These are phyloP conservation scores for Garrulus glandarius DNA, from an alignment of 2,797 vertebrate species.

Conservation along the genomic window DNA sequence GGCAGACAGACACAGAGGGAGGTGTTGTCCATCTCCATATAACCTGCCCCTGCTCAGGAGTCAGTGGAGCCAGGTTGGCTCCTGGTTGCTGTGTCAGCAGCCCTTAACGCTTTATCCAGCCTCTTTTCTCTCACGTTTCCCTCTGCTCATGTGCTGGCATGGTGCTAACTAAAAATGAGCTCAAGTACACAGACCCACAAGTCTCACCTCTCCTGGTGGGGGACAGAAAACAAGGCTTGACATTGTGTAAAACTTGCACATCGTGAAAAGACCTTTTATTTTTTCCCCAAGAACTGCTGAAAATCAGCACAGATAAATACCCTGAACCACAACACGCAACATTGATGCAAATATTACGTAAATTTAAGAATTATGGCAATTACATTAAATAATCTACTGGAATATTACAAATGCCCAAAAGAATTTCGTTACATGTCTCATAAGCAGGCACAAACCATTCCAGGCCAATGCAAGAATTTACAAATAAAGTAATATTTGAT, in stretches of 20 bases:
- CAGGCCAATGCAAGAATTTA: not conserved
- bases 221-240: not conserved
- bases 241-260: not conserved
- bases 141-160: not conserved
- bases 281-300: not conserved
- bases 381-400: not conserved
- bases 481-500: not conserved
- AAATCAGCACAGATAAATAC: not conserved
- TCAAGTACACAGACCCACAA: not conserved
- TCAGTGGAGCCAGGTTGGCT: fast-evolving
- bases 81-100: not conserved
- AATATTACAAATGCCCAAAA: not conserved
- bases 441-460: not conserved
- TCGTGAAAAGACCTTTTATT: not conserved
- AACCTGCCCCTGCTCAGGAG: not conserved
- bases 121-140: not conserved
- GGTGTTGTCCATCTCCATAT: not conserved
- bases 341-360: not conserved
- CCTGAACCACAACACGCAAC: not conserved
- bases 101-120: not conserved
- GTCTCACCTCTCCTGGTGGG: not conserved
- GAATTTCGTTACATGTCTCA: not conserved
- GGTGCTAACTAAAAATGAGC: not conserved
- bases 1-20: not conserved
- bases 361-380: not conserved